phyloP scores from a whole-genome alignment of 2,113 vertebrate genomes.

The Mormoops blainvillei region DNA sequence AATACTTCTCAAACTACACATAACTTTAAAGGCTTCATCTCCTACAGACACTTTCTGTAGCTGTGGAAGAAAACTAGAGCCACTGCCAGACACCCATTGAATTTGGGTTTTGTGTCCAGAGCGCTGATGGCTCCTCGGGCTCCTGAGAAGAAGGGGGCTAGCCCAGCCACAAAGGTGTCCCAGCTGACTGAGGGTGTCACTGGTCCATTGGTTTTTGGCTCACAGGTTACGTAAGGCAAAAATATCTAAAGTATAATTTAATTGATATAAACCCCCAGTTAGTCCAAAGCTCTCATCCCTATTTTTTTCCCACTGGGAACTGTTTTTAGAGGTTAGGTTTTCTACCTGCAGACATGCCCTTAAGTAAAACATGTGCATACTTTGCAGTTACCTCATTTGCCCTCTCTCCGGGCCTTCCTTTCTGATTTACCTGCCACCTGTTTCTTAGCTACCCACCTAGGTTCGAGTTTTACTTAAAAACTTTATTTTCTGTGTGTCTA shows the following conservation, averaged over 20 bases:
- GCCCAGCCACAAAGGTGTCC: neutral
- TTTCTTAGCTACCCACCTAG: neutral
- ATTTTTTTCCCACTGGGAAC: neutral
- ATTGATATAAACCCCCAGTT: fast-evolving
- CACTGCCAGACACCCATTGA: fast-evolving
- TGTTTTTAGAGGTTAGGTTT: neutral
- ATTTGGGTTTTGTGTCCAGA: neutral
- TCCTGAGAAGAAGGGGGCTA: fast-evolving
- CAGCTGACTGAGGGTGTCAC: neutral
- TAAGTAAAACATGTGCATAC: too few relatives aligned
- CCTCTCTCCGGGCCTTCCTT: too few relatives aligned
- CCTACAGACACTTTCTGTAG: neutral
- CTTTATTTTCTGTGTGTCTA: neutral
- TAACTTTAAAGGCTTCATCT: neutral
- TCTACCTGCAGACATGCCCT: neutral
- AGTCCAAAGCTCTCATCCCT: neutral
- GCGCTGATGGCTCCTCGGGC: fast-evolving
- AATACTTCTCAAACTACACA: neutral
- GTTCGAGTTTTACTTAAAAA: neutral
- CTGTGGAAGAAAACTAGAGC: neutral
- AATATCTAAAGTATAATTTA: neutral
- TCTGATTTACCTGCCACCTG: neutral
- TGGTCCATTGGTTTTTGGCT: neutral
- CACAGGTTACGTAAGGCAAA: neutral
- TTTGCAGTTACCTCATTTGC: too few relatives aligned